Base-by-base conservation (phyloP, 2,113 vertebrate species). In the Lathamus discolor region DNA sequence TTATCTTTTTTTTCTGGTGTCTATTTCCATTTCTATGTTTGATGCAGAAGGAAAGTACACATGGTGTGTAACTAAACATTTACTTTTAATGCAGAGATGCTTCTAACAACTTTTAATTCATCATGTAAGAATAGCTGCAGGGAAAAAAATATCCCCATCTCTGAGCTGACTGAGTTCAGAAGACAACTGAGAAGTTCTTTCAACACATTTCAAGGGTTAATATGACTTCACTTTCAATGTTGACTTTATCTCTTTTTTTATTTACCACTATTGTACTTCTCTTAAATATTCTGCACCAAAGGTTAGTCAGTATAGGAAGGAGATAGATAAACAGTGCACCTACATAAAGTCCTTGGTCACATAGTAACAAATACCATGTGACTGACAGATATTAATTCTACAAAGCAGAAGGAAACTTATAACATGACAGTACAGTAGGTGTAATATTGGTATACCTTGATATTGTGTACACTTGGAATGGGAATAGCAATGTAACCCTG, bases 361-460 rank as follows among this genome's bases (percentile, higher is more conserved):
- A 9, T 10, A 22, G 14, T 44, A 70, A 74, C 6, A 66, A 77
- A 74, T 52, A 43, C 2, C 5, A 78, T 57, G 25, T 52, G 59
- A 41, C 28, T 37, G 52, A 37, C 41, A 14, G 16, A 54, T 11
- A 9, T 51, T 49, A 41, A 44, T 63, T 85, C 41, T 64, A 54
- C 52, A 52, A 68, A 17, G 16, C 4, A 70, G 43, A 87, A 81
- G 15, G 19, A 52, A 79, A 54, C 4, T 28, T 52, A 7, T 12
- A 15, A 7, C 6, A 24, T 0, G 1, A 2, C 10, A 25, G 31
- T 17, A 17, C 6, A 62, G 31, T 11, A 64, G 16, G n/a, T 28
- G 9, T 17, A 43, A 46, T n/a, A 22, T 70, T 43, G 29, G 7
- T 75, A 13, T 62, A 12, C 18, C 37, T 52, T 61, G 22, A 7